Percentiles rank a stretch among this genome's conserved stretches.
Conservation (phyloP, 2,888 invertebrate genomes). For the Plebejus argus region DNA sequence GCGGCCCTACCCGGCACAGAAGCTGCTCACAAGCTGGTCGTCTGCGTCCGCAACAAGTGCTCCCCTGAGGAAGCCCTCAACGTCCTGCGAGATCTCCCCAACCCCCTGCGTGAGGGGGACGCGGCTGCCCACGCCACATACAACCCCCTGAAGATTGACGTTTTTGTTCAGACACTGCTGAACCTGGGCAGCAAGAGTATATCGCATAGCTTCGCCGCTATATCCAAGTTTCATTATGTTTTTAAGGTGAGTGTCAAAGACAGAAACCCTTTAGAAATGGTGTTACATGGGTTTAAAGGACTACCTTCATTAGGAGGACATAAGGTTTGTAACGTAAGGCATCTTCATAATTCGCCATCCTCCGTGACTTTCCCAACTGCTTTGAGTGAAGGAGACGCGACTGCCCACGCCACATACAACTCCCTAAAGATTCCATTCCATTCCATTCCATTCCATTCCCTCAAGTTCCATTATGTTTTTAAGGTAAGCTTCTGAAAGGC, state of each 20-base stretch:
- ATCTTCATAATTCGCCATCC: no score
- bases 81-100: slow-evolving; percentile 92
- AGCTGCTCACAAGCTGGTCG: slow-evolving; percentile 92
- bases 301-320: no score
- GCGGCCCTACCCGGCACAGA: slow-evolving; percentile 89
- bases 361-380: slow-evolving; percentile 92
- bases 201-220: slow-evolving; percentile 99
- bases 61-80: slow-evolving; percentile 94
- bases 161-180: slow-evolving; percentile 96
- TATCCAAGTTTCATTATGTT: slow-evolving; percentile 96
- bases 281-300: no score
- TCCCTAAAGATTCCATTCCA: slow-evolving; percentile 96
- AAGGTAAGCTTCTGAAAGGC: no score
- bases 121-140: slow-evolving; percentile 84
- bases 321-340: no score
- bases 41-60: slow-evolving; percentile 93
- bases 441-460: no score
- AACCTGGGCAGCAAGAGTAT: slow-evolving; percentile 98
- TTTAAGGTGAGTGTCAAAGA: slow-evolving; percentile 85
- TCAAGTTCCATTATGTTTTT: no score
- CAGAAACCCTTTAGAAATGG: no score
- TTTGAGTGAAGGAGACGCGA: slow-evolving; percentile 85
- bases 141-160: slow-evolving; percentile 97
- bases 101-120: slow-evolving; percentile 88
- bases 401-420: slow-evolving; percentile 88